Evolutionary conservation across 2,888 invertebrate species (phyloP), one percentile per base, ranked within the genome.

Genomic region (Rugalucina vietnamica): DNA sequence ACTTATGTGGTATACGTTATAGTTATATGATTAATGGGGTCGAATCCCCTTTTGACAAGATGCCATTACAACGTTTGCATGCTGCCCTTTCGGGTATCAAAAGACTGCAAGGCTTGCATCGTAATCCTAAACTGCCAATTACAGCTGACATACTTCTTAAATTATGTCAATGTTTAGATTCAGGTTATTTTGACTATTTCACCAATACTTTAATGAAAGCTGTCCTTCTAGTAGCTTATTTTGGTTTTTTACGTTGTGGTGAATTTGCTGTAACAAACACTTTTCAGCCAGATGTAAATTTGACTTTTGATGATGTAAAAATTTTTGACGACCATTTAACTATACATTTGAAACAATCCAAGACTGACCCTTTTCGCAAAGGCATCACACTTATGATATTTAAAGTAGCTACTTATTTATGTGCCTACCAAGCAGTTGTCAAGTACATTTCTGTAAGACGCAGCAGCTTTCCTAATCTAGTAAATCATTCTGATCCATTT

Each of bases 381-480:
- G 60, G 60, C 27, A 57, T 75, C 3, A 49, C 60, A 21, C 21
- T 77, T 3, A 4, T 18, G 18, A 10, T 81, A 18, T 74, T 54
- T 54, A 71, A 50, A 37, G 70, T 43, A 14, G 18, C 18, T 36
- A 65, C 34, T 71, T n/a, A 29, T 24, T 36, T 81, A 18, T 81
- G 76, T 43, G 76, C 81, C 27, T 50, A 49, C 37, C 18, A 29
- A 21, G 27, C 54, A 14, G 1, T 77, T 18, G 12, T 12, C 2
- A 37, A 50, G 36, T 72, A 77, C 27, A 27, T 32, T 18, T 18
- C 24, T 29, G 10, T 60, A 10, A 27, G 57, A 37, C n/a, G 18
- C n/a, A 24, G n/a, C 54, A 5, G 24, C 24, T 54, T 54, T 24
- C 54, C 54, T n/a, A 54, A 54, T 54, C 24, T n/a, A n/a, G n/a